Evolutionary conservation across 2,797 vertebrate species (phyloP).

Genomic region (Silurus aristotelis): DNA sequence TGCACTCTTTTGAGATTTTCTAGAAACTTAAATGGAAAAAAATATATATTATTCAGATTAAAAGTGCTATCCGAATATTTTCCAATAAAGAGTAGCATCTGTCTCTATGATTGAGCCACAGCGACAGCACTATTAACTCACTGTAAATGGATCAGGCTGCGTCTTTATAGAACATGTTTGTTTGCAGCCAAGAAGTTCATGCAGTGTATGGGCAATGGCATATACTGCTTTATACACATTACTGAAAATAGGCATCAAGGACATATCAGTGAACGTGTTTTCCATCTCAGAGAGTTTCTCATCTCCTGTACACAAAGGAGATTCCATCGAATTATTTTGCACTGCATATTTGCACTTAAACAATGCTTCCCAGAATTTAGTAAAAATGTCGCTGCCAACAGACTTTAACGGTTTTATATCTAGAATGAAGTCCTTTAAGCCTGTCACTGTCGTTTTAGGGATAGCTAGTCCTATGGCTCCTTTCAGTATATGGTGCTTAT

Average conservation of each 20-base stretch:
- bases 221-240: constrained; percentile 75
- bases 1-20: constrained; percentile 59
- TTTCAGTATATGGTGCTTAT: constrained; percentile 63
- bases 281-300: constrained; percentile 61
- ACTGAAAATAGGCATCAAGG: constrained; percentile 68
- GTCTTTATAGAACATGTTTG: constrained; percentile 59
- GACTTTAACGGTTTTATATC: constrained; percentile 62
- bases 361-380: constrained; percentile 68
- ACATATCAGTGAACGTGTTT: constrained; percentile 71
- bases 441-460: constrained; percentile 65
- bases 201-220: constrained; percentile 70
- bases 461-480: constrained; percentile 74
- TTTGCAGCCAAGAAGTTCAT: constrained; percentile 63
- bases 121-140: constrained; percentile 50
- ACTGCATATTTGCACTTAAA: constrained; percentile 64
- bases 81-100: background rate
- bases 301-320: constrained; percentile 60
- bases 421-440: constrained; percentile 67
- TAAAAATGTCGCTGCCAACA: constrained; percentile 60
- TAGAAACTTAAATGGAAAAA: constrained; percentile 61
- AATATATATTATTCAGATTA: background rate
- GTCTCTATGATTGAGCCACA: background rate
- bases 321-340: constrained; percentile 1
- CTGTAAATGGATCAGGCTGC: constrained; percentile 62
- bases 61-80: background rate